Evolutionary conservation across 2,797 vertebrate species (phyloP), one percentile per base, ranked within the genome.

Genomic region (Pyrocephalus nanus): DNA sequence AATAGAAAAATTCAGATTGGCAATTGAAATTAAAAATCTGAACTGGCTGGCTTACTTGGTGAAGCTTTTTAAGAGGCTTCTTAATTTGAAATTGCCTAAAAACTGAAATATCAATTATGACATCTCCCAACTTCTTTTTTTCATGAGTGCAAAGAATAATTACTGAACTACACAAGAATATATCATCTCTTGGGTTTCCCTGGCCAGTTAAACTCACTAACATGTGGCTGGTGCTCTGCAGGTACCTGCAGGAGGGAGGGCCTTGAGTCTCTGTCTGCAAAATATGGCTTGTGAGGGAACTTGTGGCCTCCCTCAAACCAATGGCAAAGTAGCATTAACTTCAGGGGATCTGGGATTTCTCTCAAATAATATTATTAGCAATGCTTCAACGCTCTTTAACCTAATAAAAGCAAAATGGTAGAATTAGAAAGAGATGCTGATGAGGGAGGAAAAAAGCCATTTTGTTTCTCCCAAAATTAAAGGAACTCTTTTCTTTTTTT

Each of bases 321-420:
- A 51, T 38, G 69, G 42, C 32, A 82, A 91, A 86, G 48, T n/a
- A 88, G 22, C 70, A 51, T 71, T 86, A 58, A 81, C 72, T 94
- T 84, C n/a, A 51, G 43, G 36, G 30, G 47, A 67, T 92, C 93
- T 90, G 93, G 61, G 53, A 55, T 92, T 96, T 95, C 91, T 93
- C 90, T 93, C 50, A 40, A 88, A 74, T 92, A 95, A 88, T 90
- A 57, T 58, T 42, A 85, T 95, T 95, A 96, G 16, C 36, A 72
- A 55, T 54, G 71, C 78, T 80, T 93, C 50, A 61, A 4, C 77
- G 72, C n/a, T 54, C 36, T 80, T 86, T 95, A 90, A 80, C 55
- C 66, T 84, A 88, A 89, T 84, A 89, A 92, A 91, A 93, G 50
- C 25, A 94, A 93, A 96, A 85, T n/a, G 23, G 57, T 69, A 95